Evolutionary conservation across 2,113 vertebrate genomes (phyloP).

Genomic region (Dolichotis patagonum): DNA sequence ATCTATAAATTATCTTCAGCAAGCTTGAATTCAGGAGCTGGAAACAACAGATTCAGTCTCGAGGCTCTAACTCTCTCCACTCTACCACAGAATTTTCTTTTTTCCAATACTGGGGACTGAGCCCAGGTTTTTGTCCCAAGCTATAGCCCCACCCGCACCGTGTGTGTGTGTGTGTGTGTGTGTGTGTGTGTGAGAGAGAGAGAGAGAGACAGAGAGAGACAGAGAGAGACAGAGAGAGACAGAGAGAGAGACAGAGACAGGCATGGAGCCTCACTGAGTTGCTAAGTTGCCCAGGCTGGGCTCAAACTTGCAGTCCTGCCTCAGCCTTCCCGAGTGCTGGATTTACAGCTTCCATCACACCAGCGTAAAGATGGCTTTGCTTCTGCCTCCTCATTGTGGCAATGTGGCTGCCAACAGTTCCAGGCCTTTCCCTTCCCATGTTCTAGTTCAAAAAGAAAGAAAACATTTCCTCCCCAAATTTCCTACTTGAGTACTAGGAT

Average conservation of each 20-base stretch:
- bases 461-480: not conserved
- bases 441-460: constrained; percentile 29
- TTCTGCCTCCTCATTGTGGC: not conserved
- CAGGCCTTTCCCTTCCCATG: not conserved
- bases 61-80: not conserved
- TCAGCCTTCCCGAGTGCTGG: not conserved
- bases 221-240: not conserved
- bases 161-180: not conserved
- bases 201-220: no score
- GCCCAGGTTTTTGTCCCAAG: not conserved
- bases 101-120: not conserved
- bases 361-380: not conserved
- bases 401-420: not conserved
- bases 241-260: not conserved
- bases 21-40: not conserved
- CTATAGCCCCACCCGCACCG: not conserved
- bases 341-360: not conserved
- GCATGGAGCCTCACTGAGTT: not conserved
- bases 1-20: not conserved
- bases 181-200: not conserved
- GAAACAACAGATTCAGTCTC: not conserved
- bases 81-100: not conserved
- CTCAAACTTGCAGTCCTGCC: not conserved
- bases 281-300: not conserved
- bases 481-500: not conserved